phyloP scores from a whole-genome alignment of 2,888 invertebrate species.

The Eupithecia subfuscata region DNA sequence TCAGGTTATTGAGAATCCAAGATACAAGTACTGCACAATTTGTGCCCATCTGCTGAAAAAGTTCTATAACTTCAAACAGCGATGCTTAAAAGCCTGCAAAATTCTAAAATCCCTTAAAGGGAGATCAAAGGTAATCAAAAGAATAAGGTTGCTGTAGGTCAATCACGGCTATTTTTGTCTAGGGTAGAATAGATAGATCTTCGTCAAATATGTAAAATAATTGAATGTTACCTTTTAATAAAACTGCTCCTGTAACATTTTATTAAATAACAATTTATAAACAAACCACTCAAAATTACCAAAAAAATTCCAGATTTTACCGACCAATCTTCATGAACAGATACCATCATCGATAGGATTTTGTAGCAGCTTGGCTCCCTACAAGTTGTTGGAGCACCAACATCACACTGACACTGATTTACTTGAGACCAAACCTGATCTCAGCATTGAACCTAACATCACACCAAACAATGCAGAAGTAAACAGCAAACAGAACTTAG shows the following conservation, averaged over 20 bases:
- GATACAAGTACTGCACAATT: conserved; percentile 8
- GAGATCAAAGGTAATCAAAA: background rate
- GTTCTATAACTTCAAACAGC: conserved; percentile 1
- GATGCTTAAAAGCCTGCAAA: conserved; percentile 1
- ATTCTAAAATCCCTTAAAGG: background rate
- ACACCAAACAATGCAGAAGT: background rate
- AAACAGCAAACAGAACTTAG: background rate
- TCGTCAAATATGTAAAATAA: background rate
- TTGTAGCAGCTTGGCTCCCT: background rate
- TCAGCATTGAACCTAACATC: background rate
- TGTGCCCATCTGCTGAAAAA: conserved; percentile 18
- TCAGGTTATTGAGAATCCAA: background rate
- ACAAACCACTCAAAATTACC: too few relatives aligned
- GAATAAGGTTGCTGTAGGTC: background rate
- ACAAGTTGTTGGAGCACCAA: background rate
- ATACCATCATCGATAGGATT: background rate
- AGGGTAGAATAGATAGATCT: background rate
- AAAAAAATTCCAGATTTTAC: background rate
- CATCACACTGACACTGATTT: background rate
- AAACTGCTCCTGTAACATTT: too few relatives aligned
- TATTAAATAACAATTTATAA: too few relatives aligned
- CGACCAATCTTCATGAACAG: background rate
- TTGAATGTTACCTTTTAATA: too few relatives aligned
- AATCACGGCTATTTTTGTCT: background rate
- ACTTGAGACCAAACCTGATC: background rate